Evolutionary conservation across 2,113 vertebrate genomes (phyloP).

Genomic region (Steatornis caripensis): DNA sequence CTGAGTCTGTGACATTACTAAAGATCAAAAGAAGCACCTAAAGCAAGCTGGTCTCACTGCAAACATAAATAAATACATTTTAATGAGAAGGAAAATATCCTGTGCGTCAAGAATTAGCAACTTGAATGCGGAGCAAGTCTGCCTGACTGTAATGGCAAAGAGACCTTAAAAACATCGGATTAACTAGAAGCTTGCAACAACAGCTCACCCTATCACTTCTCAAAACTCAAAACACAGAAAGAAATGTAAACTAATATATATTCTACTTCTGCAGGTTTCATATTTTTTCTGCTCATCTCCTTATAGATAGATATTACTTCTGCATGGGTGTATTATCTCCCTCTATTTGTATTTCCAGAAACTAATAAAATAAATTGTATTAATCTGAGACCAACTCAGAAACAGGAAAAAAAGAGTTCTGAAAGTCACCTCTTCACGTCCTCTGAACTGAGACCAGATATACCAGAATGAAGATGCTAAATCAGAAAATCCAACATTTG

Average conservation of each 20-base stretch:
- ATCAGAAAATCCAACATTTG: neutral
- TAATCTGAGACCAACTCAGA: neutral
- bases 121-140: neutral
- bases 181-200: neutral
- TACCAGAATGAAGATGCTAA: neutral
- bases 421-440: neutral
- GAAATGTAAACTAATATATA: slow-evolving; percentile 28
- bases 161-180: slow-evolving; percentile 15
- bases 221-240: neutral
- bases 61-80: slow-evolving; percentile 58
- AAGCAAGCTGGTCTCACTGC: neutral
- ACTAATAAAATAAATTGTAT: neutral
- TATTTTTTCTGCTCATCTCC: neutral
- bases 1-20: neutral
- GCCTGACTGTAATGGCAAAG: neutral
- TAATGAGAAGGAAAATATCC: slow-evolving; percentile 45
- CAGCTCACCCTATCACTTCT: neutral
- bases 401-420: neutral
- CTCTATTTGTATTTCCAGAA: slow-evolving; percentile 20
- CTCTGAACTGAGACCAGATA: neutral
- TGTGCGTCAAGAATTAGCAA: neutral
- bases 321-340: neutral
- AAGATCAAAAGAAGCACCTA: slow-evolving; percentile 42
- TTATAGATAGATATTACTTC: slow-evolving; percentile 3
- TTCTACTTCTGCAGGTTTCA: neutral